These are phyloP conservation scores for Falco novaeseelandiae DNA, from an alignment of 2,797 vertebrate genomes.

Conservation along the genomic window DNA sequence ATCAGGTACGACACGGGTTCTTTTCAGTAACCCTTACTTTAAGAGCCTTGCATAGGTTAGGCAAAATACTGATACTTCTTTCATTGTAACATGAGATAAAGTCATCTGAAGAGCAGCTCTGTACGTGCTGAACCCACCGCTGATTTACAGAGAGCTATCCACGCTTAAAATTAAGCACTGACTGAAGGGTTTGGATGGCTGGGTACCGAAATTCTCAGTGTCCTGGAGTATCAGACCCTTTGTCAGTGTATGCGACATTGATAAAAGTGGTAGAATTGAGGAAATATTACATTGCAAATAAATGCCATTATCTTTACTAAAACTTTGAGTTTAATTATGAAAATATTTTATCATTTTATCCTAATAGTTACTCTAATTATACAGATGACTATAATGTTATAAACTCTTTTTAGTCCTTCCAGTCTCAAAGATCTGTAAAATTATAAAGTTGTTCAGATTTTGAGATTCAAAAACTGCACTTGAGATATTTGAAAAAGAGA, in stretches of 20 bases:
- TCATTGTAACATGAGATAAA: neutral
- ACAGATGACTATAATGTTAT: neutral
- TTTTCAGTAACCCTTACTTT: neutral
- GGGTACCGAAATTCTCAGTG: neutral
- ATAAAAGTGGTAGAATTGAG: neutral
- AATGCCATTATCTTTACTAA: neutral
- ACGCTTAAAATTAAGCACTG: neutral
- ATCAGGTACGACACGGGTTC: rapidly evolving
- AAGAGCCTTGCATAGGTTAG: neutral
- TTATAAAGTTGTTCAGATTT: neutral
- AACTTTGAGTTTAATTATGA: neutral
- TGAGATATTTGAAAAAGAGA: neutral
- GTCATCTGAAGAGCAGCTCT: neutral
- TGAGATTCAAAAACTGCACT: neutral
- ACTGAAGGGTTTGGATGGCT: neutral
- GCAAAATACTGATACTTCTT: neutral
- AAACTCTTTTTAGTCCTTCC: neutral
- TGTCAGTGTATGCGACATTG: neutral
- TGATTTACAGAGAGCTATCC: neutral
- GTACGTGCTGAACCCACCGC: neutral
- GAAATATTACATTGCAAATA: neutral
- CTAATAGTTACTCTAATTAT: neutral
- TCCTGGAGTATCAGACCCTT: neutral
- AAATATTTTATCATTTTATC: neutral
- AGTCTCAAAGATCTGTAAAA: neutral